A percentile compares a stretch with the other conserved stretches of the same genome.
These are phyloP conservation scores for Aplodontia rufa DNA, from an alignment of 2,113 vertebrate genomes.

Conservation along the genomic window DNA sequence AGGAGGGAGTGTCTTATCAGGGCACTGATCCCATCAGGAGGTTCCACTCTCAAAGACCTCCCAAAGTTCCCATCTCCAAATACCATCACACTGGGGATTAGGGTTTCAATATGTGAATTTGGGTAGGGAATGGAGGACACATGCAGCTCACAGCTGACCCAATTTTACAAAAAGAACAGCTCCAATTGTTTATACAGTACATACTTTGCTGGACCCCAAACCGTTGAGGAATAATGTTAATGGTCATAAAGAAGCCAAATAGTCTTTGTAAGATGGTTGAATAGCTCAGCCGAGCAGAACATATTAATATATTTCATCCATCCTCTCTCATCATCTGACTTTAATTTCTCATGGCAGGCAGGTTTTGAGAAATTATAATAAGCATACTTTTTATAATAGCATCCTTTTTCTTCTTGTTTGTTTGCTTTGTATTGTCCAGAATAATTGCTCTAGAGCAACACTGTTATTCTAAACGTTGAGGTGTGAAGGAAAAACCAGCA, in stretches of 20 bases:
- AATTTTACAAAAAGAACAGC: not conserved
- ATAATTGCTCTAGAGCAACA: not conserved
- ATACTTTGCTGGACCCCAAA: not conserved
- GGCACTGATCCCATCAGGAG: not conserved
- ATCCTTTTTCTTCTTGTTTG: not conserved
- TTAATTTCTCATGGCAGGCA: not conserved
- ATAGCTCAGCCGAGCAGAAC: constrained; percentile 5
- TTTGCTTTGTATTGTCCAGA: not conserved
- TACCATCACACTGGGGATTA: not conserved
- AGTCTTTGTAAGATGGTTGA: not conserved
- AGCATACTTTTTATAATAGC: not conserved
- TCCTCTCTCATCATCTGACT: not conserved
- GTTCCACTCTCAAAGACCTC: not conserved
- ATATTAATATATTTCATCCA: not conserved
- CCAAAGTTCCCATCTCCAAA: not conserved
- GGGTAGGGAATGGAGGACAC: not conserved
- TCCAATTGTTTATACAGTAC: not conserved
- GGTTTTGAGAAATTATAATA: not conserved
- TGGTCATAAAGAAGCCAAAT: not conserved
- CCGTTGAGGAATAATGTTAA: not conserved
- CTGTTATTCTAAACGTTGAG: not conserved
- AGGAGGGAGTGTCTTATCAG: not conserved
- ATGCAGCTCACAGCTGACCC: not conserved
- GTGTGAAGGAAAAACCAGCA: not conserved
- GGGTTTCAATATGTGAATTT: not conserved